Percentiles rank a stretch among this genome's conserved stretches.
Conservation (phyloP, 2,113 vertebrate species). For the Hippocampus barbouri region DNA sequence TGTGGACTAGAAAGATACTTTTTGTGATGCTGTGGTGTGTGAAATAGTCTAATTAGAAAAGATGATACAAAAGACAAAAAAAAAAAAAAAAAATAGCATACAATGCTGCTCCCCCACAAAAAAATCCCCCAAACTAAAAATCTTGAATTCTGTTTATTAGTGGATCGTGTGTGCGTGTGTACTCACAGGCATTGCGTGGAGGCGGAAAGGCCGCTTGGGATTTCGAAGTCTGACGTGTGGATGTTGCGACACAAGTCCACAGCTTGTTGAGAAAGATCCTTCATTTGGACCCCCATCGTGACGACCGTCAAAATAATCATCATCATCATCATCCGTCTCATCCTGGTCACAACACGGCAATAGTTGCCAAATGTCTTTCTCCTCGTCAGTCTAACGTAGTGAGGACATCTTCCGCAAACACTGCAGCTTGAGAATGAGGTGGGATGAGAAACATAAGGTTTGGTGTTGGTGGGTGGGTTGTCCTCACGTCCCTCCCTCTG, state of each 20-base stretch:
- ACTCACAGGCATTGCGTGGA: conserved; percentile 66
- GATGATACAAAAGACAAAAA: too few relatives aligned
- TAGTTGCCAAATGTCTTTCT: not conserved
- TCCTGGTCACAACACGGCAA: not conserved
- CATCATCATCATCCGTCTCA: conserved; percentile 1
- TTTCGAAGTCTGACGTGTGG: conserved; percentile 19
- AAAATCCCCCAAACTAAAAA: too few relatives aligned
- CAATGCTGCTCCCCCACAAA: too few relatives aligned
- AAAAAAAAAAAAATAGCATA: too few relatives aligned
- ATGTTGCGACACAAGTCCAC: conserved; percentile 12
- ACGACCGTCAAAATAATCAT: conserved; percentile 10
- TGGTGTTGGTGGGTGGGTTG: not conserved
- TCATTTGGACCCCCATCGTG: not conserved
- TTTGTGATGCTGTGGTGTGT: too few relatives aligned
- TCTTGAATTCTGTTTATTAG: too few relatives aligned
- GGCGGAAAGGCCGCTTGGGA: conserved; percentile 53
- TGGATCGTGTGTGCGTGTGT: conserved; percentile 8
- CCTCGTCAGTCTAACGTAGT: not conserved
- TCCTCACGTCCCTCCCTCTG: not conserved
- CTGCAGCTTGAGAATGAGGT: not conserved
- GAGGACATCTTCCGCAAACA: not conserved
- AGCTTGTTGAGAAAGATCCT: conserved; percentile 16
- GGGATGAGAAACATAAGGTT: not conserved
- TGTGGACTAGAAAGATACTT: too few relatives aligned
- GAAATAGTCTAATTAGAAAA: too few relatives aligned